Conservation (phyloP, 2,113 vertebrate genomes). For the Thermophis baileyi region DNA sequence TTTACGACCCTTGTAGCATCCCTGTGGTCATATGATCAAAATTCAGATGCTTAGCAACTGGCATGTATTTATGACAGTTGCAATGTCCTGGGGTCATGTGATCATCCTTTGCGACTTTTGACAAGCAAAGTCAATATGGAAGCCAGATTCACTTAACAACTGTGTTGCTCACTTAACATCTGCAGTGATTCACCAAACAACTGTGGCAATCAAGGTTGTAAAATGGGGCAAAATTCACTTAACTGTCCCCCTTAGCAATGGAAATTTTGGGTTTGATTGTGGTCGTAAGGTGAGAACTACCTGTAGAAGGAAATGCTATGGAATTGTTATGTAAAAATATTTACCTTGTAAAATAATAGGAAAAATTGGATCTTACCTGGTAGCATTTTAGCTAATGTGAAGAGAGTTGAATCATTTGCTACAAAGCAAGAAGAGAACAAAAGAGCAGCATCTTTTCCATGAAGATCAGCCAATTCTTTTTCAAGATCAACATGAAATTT, state of each 20-base stretch:
- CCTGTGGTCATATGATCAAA: background rate
- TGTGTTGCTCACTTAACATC: background rate
- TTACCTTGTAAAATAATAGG: background rate
- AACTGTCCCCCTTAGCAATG: background rate
- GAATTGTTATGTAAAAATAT: background rate
- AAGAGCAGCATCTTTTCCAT: conserved; percentile 90
- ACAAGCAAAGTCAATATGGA: background rate
- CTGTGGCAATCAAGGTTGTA: background rate
- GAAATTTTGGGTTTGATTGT: background rate
- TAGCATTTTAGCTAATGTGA: conserved; percentile 92
- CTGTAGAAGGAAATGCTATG: background rate
- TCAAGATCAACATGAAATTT: conserved; percentile 96
- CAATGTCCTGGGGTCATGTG: background rate
- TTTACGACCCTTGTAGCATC: background rate
- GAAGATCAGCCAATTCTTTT: conserved; percentile 89
- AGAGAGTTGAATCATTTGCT: conserved; percentile 97
- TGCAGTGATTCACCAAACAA: background rate
- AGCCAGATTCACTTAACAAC: background rate
- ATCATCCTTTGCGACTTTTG: background rate
- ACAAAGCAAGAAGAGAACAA: conserved; percentile 97
- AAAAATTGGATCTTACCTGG: conserved; percentile 74
- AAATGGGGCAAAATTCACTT: background rate
- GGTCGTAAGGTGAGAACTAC: background rate
- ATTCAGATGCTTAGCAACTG: background rate
- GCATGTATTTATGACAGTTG: background rate